Percentiles rank a stretch among this genome's conserved stretches.
Evolutionary conservation across 1,140 invertebrate species (phyloP).

Genomic region (Agrilus planipennis): DNA sequence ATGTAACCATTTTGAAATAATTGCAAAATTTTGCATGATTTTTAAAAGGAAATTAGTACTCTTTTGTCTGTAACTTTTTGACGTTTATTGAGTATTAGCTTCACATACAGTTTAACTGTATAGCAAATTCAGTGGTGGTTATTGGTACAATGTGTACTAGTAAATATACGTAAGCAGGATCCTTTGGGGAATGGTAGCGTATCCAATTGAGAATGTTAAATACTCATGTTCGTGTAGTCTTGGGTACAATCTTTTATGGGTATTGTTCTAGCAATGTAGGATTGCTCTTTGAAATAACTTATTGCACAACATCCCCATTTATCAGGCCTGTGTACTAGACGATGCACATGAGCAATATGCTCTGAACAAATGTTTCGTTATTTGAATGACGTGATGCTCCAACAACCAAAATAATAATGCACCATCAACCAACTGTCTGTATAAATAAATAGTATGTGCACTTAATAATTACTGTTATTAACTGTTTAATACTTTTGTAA

Average conservation of each 20-base stretch:
- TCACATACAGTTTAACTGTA: neutral
- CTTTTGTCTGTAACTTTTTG: too few species aligned
- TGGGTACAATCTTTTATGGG: conserved; percentile 3
- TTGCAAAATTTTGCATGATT: too few species aligned
- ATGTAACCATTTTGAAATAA: too few species aligned
- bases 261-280: conserved; percentile 1
- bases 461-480: too few species aligned
- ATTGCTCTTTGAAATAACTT: conserved; percentile 1
- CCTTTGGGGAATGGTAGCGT: neutral
- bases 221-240: neutral
- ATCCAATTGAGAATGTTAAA: neutral
- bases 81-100: neutral
- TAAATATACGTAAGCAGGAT: neutral
- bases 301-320: conserved; percentile 1
- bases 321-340: neutral
- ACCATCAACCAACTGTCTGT: too few species aligned
- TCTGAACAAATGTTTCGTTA: too few species aligned
- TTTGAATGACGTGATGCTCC: too few species aligned
- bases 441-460: too few species aligned
- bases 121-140: neutral
- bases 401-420: too few species aligned
- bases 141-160: neutral
- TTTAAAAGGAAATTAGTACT: too few species aligned
- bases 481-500: too few species aligned
- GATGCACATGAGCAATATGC: conserved; percentile 1